Evolutionary conservation across 2,113 vertebrate species (phyloP).

Genomic region (Atlantisia rogersi): DNA sequence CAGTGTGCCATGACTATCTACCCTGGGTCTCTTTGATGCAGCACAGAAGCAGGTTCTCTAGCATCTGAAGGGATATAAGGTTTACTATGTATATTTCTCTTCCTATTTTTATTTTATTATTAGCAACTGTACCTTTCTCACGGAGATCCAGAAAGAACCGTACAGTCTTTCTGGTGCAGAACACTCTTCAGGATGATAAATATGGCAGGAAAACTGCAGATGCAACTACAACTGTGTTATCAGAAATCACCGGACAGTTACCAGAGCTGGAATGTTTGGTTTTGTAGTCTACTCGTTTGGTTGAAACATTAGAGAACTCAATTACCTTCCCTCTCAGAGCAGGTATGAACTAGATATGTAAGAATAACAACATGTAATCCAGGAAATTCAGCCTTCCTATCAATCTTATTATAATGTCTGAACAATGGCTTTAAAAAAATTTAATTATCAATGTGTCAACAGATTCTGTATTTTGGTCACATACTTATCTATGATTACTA

Average conservation of each 20-base stretch:
- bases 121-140: neutral
- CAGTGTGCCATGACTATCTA: accelerated
- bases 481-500: neutral
- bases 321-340: neutral
- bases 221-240: neutral
- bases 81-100: neutral
- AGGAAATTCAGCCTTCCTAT: neutral
- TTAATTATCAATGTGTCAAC: neutral
- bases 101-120: neutral
- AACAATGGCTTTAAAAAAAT: neutral
- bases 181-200: neutral
- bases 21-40: accelerated
- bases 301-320: neutral
- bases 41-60: neutral
- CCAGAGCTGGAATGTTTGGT: neutral
- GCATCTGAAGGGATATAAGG: neutral
- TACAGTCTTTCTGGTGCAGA: neutral
- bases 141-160: neutral
- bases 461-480: neutral
- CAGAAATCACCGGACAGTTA: neutral
- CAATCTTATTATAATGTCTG: neutral
- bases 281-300: neutral
- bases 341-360: neutral
- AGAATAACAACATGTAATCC: neutral
- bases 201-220: neutral